phyloP scores from a whole-genome alignment of 2,797 vertebrate species.

The Eulemur albifrons region DNA sequence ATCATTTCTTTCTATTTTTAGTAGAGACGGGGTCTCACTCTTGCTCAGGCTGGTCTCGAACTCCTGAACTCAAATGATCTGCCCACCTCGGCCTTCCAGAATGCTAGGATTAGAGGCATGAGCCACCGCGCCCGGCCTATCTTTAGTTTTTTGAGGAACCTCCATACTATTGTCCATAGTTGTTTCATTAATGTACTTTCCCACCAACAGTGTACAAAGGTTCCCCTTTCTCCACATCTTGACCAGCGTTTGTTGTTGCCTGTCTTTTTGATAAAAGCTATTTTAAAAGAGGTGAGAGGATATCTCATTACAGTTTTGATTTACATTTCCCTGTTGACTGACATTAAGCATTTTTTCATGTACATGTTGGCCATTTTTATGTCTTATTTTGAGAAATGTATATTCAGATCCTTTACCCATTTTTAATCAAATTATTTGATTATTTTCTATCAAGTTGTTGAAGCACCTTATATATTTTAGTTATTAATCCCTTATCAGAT shows the following conservation, averaged over 20 bases:
- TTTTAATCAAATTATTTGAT: background rate
- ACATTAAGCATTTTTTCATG: background rate
- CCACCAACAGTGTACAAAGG: background rate
- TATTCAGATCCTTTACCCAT: background rate
- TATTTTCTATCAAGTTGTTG: background rate
- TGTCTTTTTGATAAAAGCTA: background rate
- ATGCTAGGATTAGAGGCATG: too few species aligned
- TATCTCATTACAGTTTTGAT: background rate
- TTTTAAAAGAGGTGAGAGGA: background rate
- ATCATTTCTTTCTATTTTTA: too few species aligned
- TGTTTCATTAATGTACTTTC: background rate
- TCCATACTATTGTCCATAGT: background rate
- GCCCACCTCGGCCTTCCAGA: too few species aligned
- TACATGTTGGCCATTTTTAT: background rate
- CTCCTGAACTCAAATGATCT: too few species aligned
- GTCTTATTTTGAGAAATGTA: background rate
- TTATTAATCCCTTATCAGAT: background rate
- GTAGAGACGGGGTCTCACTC: too few species aligned
- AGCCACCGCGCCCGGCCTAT: too few species aligned
- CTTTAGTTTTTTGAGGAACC: background rate
- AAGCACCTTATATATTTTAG: background rate
- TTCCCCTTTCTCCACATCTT: background rate
- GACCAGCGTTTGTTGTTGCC: background rate
- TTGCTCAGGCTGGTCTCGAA: too few species aligned
- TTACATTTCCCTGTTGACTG: background rate